Percentiles rank a stretch among this genome's conserved stretches.
Evolutionary conservation across 2,797 vertebrate genomes (phyloP).

Genomic region (Cetoscarus ocellatus): DNA sequence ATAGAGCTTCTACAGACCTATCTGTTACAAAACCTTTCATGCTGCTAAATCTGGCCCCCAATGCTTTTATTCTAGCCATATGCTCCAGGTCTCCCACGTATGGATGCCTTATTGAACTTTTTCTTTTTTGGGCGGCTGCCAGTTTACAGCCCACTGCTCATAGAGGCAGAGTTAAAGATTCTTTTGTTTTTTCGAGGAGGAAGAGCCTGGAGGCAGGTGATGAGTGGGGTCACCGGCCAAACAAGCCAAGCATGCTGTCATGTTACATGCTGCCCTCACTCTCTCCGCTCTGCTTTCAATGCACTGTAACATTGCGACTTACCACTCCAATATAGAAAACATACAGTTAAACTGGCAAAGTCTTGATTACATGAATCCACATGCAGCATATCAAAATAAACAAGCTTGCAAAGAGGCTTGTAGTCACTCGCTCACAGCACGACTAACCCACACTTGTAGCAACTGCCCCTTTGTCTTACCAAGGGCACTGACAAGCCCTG

Average conservation of each 20-base stretch:
- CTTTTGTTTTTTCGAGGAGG: conserved; percentile 68
- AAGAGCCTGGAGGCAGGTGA: conserved; percentile 67
- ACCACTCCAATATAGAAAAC: conserved; percentile 13
- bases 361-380: conserved; percentile 18
- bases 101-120: conserved; percentile 59
- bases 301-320: conserved; percentile 13
- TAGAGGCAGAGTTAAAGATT: conserved; percentile 60
- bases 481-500: not conserved
- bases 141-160: conserved; percentile 54
- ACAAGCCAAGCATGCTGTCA: conserved; percentile 67
- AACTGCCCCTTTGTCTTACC: not conserved
- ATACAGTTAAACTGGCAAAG: not conserved
- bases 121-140: conserved; percentile 54
- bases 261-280: conserved; percentile 61
- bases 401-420: not conserved
- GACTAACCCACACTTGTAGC: too few relatives aligned
- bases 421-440: too few relatives aligned
- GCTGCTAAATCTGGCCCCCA: conserved; percentile 42
- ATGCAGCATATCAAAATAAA: not conserved
- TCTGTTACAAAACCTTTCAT: conserved; percentile 33
- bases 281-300: conserved; percentile 56
- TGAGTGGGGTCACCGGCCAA: conserved; percentile 70
- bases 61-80: conserved; percentile 29
- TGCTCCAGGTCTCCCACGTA: conserved; percentile 45
- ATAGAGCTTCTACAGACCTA: conserved; percentile 21